A percentile compares a stretch with the other conserved stretches of the same genome.
These are phyloP conservation scores for Moxostoma hubbsi DNA, from an alignment of 2,797 vertebrate species.

Conservation along the genomic window DNA sequence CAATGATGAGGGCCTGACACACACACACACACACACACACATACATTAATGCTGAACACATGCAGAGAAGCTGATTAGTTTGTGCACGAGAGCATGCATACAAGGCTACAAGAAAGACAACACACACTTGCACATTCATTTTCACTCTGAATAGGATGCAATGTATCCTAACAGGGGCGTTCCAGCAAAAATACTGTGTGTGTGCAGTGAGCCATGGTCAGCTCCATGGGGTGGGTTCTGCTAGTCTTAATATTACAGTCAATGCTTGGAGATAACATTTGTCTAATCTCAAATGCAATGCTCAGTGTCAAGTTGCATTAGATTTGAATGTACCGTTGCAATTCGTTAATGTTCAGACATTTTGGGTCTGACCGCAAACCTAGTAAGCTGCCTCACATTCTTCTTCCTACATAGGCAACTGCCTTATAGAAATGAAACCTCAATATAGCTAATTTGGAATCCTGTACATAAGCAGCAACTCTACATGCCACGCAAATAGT, in stretches of 20 bases:
- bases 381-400: too few species aligned
- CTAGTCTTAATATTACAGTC: conserved; percentile 13
- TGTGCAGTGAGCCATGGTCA: not conserved
- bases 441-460: too few species aligned
- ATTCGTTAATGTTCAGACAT: too few species aligned
- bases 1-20: too few species aligned
- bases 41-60: conserved; percentile 23
- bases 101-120: conserved; percentile 20
- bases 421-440: too few species aligned
- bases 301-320: not conserved
- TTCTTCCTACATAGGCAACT: too few species aligned
- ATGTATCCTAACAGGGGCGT: not conserved
- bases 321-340: not conserved
- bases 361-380: too few species aligned
- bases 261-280: not conserved
- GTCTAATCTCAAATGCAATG: not conserved
- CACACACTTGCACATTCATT: not conserved
- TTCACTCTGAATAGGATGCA: not conserved
- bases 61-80: conserved; percentile 41
- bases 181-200: conserved; percentile 17
- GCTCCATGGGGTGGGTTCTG: not conserved
- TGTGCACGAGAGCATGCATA: conserved; percentile 48
- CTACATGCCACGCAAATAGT: too few species aligned
- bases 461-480: too few species aligned
- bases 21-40: conserved; percentile 4